Percentiles rank a stretch among this genome's conserved stretches.
These are phyloP conservation scores for Drosophila albomicans DNA, from an alignment of 1,140 invertebrate species.

Conservation along the genomic window DNA sequence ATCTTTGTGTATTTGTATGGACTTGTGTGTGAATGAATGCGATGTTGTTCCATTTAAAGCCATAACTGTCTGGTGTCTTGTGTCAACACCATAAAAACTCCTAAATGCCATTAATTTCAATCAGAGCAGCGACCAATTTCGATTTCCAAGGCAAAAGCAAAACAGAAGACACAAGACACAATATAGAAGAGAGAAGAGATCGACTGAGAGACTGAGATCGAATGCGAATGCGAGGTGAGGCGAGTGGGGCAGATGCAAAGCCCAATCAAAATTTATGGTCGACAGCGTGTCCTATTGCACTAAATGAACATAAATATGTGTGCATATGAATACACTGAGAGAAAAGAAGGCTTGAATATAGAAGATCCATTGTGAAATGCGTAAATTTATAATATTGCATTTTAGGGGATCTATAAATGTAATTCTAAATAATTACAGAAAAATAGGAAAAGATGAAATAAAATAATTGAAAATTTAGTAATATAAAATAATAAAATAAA, in stretches of 20 bases:
- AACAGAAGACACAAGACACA: neutral
- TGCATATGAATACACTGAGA: too few species aligned
- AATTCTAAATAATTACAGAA: too few species aligned
- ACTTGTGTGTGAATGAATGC: conserved; percentile 5
- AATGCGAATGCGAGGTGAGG: conserved; percentile 8
- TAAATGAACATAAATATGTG: conserved; percentile 31
- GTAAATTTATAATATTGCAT: too few species aligned
- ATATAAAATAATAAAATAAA: too few species aligned
- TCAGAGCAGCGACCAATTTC: conserved; percentile 22
- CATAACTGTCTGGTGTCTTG: conserved; percentile 36
- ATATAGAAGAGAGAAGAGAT: too few species aligned
- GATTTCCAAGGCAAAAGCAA: neutral
- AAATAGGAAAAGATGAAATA: too few species aligned
- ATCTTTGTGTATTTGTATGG: neutral
- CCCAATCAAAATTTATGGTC: conserved; percentile 60
- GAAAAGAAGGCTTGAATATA: too few species aligned
- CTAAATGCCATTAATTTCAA: conserved; percentile 66
- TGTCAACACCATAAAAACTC: conserved; percentile 46
- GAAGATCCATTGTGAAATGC: too few species aligned
- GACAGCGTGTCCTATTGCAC: conserved; percentile 56
- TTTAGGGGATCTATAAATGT: too few species aligned
- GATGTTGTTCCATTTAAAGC: conserved; percentile 26
- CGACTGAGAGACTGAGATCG: too few species aligned
- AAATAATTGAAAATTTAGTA: too few species aligned
- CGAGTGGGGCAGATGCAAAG: conserved; percentile 16